Conservation (phyloP, 2,888 invertebrate genomes). For the Dolomedes plantarius region DNA sequence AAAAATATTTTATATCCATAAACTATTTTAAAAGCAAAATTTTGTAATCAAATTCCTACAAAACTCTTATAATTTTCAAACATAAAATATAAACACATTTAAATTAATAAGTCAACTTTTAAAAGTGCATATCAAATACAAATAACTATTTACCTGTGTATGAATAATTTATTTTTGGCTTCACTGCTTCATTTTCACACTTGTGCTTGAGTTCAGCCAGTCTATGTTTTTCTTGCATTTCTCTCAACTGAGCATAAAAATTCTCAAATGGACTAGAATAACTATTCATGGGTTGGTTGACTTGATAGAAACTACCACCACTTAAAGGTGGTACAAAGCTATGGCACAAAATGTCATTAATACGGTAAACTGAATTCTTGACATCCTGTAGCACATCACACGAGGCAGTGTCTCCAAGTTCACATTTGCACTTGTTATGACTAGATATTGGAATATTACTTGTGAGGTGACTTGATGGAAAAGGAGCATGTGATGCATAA, state of each 20-base stretch:
- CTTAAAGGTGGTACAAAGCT: conserved; percentile 37
- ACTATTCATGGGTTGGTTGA: conserved; percentile 12
- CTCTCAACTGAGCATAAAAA: conserved; percentile 48
- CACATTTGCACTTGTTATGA: conserved; percentile 45
- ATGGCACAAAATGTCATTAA: conserved; percentile 47
- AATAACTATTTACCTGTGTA: too few species aligned
- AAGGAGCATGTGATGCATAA: neutral
- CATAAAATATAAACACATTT: too few species aligned
- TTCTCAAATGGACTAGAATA: conserved; percentile 38
- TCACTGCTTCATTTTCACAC: conserved; percentile 19
- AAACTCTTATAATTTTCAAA: too few species aligned
- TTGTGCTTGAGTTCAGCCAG: conserved; percentile 45
- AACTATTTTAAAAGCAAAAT: too few species aligned
- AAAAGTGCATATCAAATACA: too few species aligned
- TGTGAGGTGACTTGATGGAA: neutral
- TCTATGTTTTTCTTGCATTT: conserved; percentile 53
- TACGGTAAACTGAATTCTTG: conserved; percentile 48
- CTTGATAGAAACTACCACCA: conserved; percentile 12
- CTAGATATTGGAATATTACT: neutral
- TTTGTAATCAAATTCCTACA: too few species aligned
- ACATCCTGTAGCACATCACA: conserved; percentile 56
- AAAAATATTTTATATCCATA: too few species aligned
- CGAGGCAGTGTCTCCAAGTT: conserved; percentile 28
- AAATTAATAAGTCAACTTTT: too few species aligned
- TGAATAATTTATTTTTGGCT: too few species aligned